These are phyloP conservation scores for Leucopsar rothschildi DNA, from an alignment of 2,113 vertebrate genomes.

Conservation along the genomic window DNA sequence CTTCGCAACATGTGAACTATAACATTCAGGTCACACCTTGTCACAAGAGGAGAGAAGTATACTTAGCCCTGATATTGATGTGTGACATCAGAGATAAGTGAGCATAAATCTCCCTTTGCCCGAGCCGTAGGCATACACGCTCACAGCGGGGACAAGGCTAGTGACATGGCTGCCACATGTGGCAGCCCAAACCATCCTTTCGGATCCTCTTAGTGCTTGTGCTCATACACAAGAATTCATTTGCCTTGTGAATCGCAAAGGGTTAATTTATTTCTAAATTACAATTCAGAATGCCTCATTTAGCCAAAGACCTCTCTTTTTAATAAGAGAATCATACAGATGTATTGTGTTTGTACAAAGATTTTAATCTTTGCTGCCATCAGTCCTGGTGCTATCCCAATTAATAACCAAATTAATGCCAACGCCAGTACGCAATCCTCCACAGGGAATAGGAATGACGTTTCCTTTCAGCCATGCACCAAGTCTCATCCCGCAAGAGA, in stretches of 20 bases:
- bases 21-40: not conserved
- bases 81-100: not conserved
- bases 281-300: not conserved
- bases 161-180: accelerated
- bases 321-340: not conserved
- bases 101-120: not conserved
- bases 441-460: not conserved
- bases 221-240: not conserved
- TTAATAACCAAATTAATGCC: not conserved
- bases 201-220: not conserved
- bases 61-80: accelerated
- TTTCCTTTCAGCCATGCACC: not conserved
- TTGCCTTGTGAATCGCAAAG: not conserved
- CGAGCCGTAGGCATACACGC: accelerated
- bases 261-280: not conserved
- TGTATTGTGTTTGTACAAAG: not conserved
- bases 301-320: not conserved
- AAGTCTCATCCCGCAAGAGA: not conserved
- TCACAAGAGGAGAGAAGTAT: not conserved
- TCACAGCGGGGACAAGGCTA: accelerated
- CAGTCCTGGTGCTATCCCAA: not conserved
- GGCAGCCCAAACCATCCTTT: not conserved
- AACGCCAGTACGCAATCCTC: accelerated
- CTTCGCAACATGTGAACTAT: not conserved
- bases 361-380: not conserved